phyloP scores from a whole-genome alignment of 2,888 invertebrate genomes.

The Torymus aiolomorphi region DNA sequence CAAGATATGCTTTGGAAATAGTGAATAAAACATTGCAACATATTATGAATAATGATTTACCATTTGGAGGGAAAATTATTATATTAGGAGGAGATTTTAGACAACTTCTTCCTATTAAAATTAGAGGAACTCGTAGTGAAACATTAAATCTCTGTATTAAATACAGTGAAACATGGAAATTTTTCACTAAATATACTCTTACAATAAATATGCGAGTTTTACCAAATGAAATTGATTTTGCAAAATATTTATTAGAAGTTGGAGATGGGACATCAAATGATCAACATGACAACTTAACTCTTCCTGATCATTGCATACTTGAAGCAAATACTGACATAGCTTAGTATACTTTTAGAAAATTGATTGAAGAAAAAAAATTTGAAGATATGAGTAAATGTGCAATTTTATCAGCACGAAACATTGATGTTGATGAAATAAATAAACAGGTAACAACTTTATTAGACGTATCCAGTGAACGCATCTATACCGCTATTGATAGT shows the following conservation, averaged over 20 bases:
- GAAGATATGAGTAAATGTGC: too few relatives aligned
- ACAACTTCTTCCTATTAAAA: too few relatives aligned
- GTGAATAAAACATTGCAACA: too few relatives aligned
- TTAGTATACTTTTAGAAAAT: neutral
- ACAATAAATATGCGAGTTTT: conserved; percentile 12
- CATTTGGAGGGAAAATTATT: too few relatives aligned
- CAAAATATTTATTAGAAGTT: conserved; percentile 5
- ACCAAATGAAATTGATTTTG: conserved; percentile 19
- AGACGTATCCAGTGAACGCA: too few relatives aligned
- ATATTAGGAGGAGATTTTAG: too few relatives aligned
- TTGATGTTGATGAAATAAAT: too few relatives aligned
- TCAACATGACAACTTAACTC: conserved; percentile 6
- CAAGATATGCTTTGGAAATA: too few relatives aligned
- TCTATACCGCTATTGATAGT: too few relatives aligned
- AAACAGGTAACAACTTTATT: too few relatives aligned
- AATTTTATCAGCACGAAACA: too few relatives aligned
- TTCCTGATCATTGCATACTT: conserved; percentile 47
- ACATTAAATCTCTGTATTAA: conserved; percentile 50
- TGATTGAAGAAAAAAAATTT: conserved; percentile 8
- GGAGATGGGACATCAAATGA: conserved; percentile 7
- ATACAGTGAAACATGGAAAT: conserved; percentile 4
- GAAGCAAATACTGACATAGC: neutral
- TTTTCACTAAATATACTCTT: neutral
- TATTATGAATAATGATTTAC: too few relatives aligned
- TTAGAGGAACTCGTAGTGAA: conserved; percentile 43